Evolutionary conservation across 1,140 invertebrate species (phyloP).

Genomic region (Drosophila lini): DNA sequence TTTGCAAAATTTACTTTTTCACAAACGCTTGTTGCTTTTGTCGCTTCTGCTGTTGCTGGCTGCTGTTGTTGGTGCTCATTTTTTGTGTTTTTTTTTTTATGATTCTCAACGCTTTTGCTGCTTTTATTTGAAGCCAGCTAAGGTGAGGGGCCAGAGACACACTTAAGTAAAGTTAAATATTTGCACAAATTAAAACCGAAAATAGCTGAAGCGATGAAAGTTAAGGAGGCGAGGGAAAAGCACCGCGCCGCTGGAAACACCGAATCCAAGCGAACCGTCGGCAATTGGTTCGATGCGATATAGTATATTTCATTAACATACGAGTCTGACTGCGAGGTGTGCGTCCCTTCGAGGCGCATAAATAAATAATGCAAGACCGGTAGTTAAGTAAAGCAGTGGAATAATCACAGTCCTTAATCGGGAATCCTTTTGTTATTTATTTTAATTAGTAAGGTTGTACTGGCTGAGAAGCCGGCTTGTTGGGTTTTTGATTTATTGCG

Average conservation of each 20-base stretch:
- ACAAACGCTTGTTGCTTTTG: conserved; percentile 54
- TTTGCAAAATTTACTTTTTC: conserved; percentile 57
- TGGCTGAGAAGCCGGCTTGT: conserved; percentile 15
- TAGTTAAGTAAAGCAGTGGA: background rate
- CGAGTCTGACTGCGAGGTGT: background rate
- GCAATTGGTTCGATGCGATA: conserved; percentile 48
- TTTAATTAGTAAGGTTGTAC: background rate
- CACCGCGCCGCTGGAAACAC: background rate
- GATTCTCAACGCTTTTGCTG: conserved; percentile 33
- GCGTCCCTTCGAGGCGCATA: conserved; percentile 23
- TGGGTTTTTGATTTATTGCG: background rate
- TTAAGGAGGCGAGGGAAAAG: conserved; percentile 31
- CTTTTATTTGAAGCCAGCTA: conserved; percentile 21
- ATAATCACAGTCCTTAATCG: conserved; percentile 57
- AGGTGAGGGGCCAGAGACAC: conserved; percentile 50
- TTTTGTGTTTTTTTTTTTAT: conserved; percentile 34
- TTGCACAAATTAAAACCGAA: conserved; percentile 80
- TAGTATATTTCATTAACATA: conserved; percentile 31
- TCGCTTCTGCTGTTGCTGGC: conserved; percentile 37
- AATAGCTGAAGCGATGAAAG: conserved; percentile 63
- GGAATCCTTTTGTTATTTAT: conserved; percentile 23
- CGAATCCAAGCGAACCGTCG: conserved; percentile 34
- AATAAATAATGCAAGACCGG: conserved; percentile 66
- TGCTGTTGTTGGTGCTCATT: conserved; percentile 45
- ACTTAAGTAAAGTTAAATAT: conserved; percentile 79